Percentiles rank a stretch among this genome's conserved stretches.
Evolutionary conservation across 2,113 vertebrate species (phyloP).

Genomic region (Ceyx melanurus): DNA sequence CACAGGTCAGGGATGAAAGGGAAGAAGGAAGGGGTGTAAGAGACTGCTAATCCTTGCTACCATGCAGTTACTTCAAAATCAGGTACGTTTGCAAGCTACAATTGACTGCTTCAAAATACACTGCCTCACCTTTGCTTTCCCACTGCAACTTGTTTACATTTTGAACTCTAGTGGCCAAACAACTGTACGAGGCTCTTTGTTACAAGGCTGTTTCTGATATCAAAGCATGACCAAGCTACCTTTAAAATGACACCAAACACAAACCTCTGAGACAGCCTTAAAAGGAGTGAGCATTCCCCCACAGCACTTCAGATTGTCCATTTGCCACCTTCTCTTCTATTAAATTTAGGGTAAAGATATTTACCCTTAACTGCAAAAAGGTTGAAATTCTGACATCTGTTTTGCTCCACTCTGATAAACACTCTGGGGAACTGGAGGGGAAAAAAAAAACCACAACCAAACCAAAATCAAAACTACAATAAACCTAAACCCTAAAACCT

Average conservation of each 20-base stretch:
- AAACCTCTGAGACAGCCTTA: conserved; percentile 58
- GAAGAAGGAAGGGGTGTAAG: conserved; percentile 69
- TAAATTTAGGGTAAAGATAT: conserved; percentile 27
- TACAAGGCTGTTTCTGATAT: conserved; percentile 79
- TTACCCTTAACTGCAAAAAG: conserved; percentile 47
- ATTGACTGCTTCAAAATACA: conserved; percentile 60
- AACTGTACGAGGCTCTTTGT: conserved; percentile 56
- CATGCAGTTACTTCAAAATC: conserved; percentile 80
- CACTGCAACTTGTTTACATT: conserved; percentile 74
- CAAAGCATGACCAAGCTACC: conserved; percentile 51
- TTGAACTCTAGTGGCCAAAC: conserved; percentile 55
- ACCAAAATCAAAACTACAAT: neutral
- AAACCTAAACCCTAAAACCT: conserved; percentile 6
- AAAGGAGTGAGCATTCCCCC: neutral
- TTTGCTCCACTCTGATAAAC: conserved; percentile 6
- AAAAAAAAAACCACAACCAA: neutral
- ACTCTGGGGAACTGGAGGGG: neutral
- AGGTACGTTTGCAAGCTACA: conserved; percentile 63
- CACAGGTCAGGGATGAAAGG: conserved; percentile 62
- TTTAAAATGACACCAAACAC: conserved; percentile 65
- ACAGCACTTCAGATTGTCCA: conserved; percentile 24
- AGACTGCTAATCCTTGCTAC: conserved; percentile 84
- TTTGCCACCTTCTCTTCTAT: conserved; percentile 6
- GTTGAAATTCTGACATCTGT: neutral
- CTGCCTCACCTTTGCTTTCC: conserved; percentile 76